A percentile compares a stretch with the other conserved stretches of the same genome.
Evolutionary conservation across 2,113 vertebrate genomes (phyloP).

Genomic region (Dasypus novemcinctus): DNA sequence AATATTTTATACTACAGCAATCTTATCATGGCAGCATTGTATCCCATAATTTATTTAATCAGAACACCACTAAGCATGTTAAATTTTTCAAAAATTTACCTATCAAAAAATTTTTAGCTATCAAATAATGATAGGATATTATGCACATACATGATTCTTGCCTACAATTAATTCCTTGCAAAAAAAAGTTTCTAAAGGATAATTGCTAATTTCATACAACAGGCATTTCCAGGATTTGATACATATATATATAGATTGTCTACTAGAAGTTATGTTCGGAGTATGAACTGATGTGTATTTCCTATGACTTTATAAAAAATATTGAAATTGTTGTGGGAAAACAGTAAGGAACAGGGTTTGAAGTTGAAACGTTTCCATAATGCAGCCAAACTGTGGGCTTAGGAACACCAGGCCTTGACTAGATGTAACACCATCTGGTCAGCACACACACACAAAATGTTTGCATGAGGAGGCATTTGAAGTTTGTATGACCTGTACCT

Average conservation of each 20-base stretch:
- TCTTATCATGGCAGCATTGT: background rate
- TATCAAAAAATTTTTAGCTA: background rate
- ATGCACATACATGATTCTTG: background rate
- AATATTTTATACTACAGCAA: background rate
- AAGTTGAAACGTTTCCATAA: too few relatives aligned
- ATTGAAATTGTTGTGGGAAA: too few relatives aligned
- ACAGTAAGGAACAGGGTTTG: too few relatives aligned
- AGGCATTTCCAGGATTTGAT: background rate
- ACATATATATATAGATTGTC: background rate
- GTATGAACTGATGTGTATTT: background rate
- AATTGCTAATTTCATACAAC: background rate
- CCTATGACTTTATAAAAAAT: background rate
- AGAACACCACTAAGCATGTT: background rate
- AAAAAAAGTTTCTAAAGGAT: background rate
- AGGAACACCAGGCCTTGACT: too few relatives aligned
- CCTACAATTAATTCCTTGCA: background rate
- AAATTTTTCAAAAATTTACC: background rate
- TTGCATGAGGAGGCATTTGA: too few relatives aligned
- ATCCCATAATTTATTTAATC: slow-evolving; percentile 7
- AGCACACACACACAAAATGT: too few relatives aligned
- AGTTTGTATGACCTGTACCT: too few relatives aligned
- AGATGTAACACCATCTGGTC: too few relatives aligned
- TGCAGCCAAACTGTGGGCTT: too few relatives aligned
- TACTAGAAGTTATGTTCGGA: background rate
- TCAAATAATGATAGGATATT: background rate